Percentiles rank a stretch among this genome's conserved stretches.
Conservation (phyloP, 2,888 invertebrate species). For the Ophion costatus region DNA sequence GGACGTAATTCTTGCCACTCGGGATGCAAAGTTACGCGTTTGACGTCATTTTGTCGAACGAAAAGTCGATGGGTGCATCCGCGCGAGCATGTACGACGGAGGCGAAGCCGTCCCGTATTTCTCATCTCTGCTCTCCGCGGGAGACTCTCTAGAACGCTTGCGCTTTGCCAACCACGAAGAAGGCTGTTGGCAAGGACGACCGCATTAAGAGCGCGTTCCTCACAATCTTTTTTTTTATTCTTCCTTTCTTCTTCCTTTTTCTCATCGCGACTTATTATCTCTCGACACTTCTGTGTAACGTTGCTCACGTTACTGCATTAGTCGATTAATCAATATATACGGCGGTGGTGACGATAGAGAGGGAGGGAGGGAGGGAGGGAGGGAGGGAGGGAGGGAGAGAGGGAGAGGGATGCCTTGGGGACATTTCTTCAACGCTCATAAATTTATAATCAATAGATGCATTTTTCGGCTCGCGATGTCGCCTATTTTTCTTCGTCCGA, state of each 20-base stretch:
- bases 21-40: constrained; percentile 8
- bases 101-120: constrained; percentile 1
- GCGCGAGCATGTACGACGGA: background rate
- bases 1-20: background rate
- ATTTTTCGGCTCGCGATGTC: background rate
- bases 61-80: constrained; percentile 32
- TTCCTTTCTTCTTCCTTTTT: constrained; percentile 28
- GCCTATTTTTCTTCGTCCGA: background rate
- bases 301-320: constrained; percentile 24
- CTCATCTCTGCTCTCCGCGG: constrained; percentile 32
- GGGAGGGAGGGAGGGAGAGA: background rate
- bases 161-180: constrained; percentile 49
- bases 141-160: constrained; percentile 14
- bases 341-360: background rate
- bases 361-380: background rate
- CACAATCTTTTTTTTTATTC: constrained; percentile 33
- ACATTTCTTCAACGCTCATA: background rate
- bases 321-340: constrained; percentile 22
- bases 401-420: background rate
- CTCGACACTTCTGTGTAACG: constrained; percentile 37
- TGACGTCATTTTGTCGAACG: constrained; percentile 4
- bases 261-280: constrained; percentile 43
- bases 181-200: constrained; percentile 70
- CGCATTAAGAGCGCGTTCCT: constrained; percentile 60
- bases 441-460: background rate